Percentiles rank a stretch among this genome's conserved stretches.
Evolutionary conservation across 2,113 vertebrate genomes (phyloP).

Genomic region (Neomonachus schauinslandi): DNA sequence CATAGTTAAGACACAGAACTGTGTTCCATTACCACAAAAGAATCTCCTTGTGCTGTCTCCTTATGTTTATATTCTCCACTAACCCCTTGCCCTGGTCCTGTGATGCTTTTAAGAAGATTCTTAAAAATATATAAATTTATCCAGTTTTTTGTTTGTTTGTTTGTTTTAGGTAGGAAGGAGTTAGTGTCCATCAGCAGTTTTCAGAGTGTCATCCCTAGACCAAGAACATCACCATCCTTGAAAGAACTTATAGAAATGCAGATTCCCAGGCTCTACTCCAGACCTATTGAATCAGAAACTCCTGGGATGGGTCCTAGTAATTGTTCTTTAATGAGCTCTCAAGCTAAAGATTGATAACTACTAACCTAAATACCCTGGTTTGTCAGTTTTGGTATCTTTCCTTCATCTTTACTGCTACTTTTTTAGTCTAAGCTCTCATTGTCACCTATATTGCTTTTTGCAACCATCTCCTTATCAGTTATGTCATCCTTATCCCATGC

Average conservation of each 20-base stretch:
- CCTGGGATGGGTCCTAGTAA: background rate
- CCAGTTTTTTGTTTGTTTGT: background rate
- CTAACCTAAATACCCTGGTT: background rate
- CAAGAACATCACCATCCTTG: background rate
- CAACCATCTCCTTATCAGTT: background rate
- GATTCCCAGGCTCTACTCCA: background rate
- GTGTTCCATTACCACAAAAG: background rate
- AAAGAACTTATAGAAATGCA: background rate
- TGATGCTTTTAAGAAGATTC: background rate
- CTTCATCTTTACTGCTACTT: background rate
- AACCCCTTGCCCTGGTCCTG: background rate
- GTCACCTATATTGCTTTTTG: background rate
- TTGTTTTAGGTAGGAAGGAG: background rate
- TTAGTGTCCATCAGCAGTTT: background rate
- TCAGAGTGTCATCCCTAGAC: background rate
- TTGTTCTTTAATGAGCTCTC: background rate
- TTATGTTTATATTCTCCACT: background rate
- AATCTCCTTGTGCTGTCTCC: background rate
- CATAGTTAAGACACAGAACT: background rate
- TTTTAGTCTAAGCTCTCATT: background rate
- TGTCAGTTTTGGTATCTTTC: background rate
- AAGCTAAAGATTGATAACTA: background rate
- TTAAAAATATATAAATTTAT: background rate
- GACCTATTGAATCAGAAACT: background rate
- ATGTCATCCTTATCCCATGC: background rate